Evolutionary conservation across 2,888 invertebrate species (phyloP).

Genomic region (Tipula unca): DNA sequence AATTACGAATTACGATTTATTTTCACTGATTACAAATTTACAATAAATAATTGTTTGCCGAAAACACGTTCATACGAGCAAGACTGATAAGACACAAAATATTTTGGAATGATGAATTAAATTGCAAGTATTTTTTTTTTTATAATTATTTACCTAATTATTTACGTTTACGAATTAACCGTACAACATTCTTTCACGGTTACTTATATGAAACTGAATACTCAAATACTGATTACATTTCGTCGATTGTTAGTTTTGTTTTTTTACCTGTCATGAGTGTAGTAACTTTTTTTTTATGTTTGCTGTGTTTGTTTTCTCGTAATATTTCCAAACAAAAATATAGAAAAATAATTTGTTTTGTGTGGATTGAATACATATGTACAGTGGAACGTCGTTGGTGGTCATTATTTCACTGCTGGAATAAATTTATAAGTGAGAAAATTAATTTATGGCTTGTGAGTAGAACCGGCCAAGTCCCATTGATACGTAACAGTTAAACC

Average conservation of each 20-base stretch:
- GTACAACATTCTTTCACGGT: not conserved
- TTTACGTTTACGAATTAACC: not conserved
- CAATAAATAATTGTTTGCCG: not conserved
- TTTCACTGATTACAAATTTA: not conserved
- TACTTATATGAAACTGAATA: not conserved
- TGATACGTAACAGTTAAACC: no score
- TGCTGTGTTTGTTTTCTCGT: not conserved
- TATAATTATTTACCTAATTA: not conserved
- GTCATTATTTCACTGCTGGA: not conserved
- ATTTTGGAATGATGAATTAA: not conserved
- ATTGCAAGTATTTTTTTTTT: not conserved
- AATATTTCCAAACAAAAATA: not conserved
- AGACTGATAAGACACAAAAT: not conserved
- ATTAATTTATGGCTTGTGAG: no score
- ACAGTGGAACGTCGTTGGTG: not conserved
- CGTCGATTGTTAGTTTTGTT: not conserved
- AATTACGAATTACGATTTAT: not conserved
- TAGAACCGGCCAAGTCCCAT: no score
- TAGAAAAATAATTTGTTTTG: not conserved
- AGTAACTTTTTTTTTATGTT: not conserved
- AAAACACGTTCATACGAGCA: not conserved
- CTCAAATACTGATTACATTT: slow-evolving; percentile 1
- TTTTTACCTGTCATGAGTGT: not conserved
- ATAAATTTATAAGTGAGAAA: no score
- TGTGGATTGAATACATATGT: not conserved